A percentile compares a stretch with the other conserved stretches of the same genome.
Evolutionary conservation across 2,888 invertebrate species (phyloP).

Genomic region (Theretra japonica): DNA sequence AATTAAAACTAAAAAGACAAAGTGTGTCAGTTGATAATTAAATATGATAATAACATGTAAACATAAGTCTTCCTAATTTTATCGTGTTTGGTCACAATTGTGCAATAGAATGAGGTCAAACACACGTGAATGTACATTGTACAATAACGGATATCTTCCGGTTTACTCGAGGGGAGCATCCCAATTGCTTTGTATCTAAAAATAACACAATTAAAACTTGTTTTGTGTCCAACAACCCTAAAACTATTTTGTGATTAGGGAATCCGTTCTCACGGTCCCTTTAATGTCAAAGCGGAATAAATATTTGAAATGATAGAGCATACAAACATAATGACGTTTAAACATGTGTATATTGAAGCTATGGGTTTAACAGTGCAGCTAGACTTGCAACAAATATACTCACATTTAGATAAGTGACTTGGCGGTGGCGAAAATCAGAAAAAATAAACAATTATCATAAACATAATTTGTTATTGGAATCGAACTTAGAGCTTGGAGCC

Average conservation of each 20-base stretch:
- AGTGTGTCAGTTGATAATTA: neutral
- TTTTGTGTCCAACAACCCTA: neutral
- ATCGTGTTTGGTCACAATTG: neutral
- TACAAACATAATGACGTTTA: no score
- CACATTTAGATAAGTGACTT: no score
- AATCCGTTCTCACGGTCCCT: neutral
- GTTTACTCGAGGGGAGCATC: neutral
- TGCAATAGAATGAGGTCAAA: neutral
- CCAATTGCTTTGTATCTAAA: neutral
- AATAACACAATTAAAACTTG: neutral
- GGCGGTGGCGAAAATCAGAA: no score
- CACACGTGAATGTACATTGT: neutral
- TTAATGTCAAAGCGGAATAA: neutral
- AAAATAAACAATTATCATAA: no score
- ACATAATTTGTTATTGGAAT: no score
- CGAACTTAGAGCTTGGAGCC: no score
- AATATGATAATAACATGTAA: neutral
- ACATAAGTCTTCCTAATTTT: neutral
- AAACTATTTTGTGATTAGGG: neutral
- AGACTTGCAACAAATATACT: no score
- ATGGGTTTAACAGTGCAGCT: no score
- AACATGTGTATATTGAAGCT: no score
- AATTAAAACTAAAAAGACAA: no score
- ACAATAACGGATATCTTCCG: slow-evolving; percentile 16
- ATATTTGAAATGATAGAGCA: no score